Evolutionary conservation across 2,888 invertebrate species (phyloP), one percentile per base, ranked within the genome.

Genomic region (Augochlorella aurata): DNA sequence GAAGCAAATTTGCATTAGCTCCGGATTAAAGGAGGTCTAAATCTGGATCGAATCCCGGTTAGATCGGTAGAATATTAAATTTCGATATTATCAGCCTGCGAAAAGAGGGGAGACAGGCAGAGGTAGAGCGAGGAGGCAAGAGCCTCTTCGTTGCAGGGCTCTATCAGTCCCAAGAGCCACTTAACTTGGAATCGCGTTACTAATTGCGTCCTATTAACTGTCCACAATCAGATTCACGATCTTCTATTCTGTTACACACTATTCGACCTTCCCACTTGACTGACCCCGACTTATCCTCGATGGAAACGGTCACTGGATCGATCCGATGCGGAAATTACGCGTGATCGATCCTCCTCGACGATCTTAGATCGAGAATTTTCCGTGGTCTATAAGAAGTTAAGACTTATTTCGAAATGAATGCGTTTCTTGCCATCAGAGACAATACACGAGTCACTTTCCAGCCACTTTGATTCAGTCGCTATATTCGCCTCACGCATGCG

Each of bases 51-150:
- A 54, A 76, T 68, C 50, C 38, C 29, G 63, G 58, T 67, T 61
- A 50, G 65, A 82, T 82, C 74, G 50, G 44, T 24, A 69, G 70
- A 61, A 81, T 77, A 76, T 76, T 82, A 81, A 81, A 76, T 82
- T 81, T 70, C 72, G 58, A 74, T 70, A 52, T 70, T 61, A 74
- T 74, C 66, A 14, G 29, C 0, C 1, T 4, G n/a, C 29, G 24
- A 61, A 24, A 16, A 24, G 61, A 61, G 29, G 16, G 14, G 54
- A 14, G 14, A 16, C 12, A 7, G 58, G 5, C 4, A 1, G 24
- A 14, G 21, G 10, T 12, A 7, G 58, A 4, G 16, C 1, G 21
- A 7, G 61, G 24, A 16, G 24, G 61, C 8, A 61, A 8, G 24
- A 18, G 61, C 29, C 24, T 24, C 29, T 61, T 16, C 61, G 61